Conservation (phyloP, 1,140 invertebrate genomes). For the Zaprionus inermis region DNA sequence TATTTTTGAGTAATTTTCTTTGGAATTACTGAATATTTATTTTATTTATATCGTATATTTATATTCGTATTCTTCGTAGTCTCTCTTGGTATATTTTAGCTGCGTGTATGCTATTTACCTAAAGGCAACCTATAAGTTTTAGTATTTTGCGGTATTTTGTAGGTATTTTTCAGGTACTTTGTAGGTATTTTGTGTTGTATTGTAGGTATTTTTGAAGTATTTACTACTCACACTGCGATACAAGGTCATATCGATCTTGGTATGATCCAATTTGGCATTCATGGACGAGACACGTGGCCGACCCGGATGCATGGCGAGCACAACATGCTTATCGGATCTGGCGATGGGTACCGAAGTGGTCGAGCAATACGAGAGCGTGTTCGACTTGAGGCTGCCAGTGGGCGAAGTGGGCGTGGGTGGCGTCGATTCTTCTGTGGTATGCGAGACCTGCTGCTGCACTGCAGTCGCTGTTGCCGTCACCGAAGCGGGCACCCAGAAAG, state of each 20-base stretch:
- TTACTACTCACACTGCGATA: slow-evolving; percentile 83
- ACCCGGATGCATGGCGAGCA: slow-evolving; percentile 84
- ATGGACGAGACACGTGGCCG: slow-evolving; percentile 84
- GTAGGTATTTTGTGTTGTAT: too few species aligned
- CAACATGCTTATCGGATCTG: slow-evolving; percentile 85
- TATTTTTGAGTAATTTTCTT: too few species aligned
- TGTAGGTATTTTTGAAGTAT: too few species aligned
- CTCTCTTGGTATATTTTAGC: too few species aligned
- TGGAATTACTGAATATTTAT: too few species aligned
- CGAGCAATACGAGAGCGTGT: slow-evolving; percentile 77
- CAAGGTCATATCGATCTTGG: slow-evolving; percentile 86
- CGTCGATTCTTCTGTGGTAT: slow-evolving; percentile 83
- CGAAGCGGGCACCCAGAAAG: slow-evolving; percentile 85
- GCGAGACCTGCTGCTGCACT: slow-evolving; percentile 70
- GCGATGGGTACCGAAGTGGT: slow-evolving; percentile 84
- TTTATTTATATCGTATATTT: too few species aligned
- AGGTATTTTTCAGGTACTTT: too few species aligned
- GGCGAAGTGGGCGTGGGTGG: slow-evolving; percentile 84
- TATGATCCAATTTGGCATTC: slow-evolving; percentile 86
- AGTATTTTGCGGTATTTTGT: too few species aligned
- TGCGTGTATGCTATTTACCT: too few species aligned
- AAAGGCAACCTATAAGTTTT: too few species aligned
- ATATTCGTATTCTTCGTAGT: too few species aligned
- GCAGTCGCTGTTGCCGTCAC: slow-evolving; percentile 54
- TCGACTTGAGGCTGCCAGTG: slow-evolving; percentile 81